Conservation (phyloP, 2,113 vertebrate species). For the Fregata magnificens region DNA sequence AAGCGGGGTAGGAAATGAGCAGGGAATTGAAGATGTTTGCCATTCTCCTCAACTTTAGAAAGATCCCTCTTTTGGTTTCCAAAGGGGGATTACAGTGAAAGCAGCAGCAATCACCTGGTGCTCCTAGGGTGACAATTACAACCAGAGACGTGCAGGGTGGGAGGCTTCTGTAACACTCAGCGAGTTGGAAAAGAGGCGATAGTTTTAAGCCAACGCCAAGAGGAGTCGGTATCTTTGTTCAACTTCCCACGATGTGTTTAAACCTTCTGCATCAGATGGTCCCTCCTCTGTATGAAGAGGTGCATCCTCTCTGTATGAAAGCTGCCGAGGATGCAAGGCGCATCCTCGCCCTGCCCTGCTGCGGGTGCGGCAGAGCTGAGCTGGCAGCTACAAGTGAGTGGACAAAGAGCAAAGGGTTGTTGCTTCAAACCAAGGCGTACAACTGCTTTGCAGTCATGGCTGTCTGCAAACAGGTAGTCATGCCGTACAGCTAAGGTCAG, state of each 20-base stretch:
- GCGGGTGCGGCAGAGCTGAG: rapidly evolving
- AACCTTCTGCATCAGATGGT: not conserved
- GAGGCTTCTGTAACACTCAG: not conserved
- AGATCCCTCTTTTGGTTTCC: not conserved
- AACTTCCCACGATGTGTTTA: not conserved
- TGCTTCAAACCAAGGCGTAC: not conserved
- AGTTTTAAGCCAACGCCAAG: not conserved
- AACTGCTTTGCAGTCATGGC: not conserved
- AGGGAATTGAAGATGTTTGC: not conserved
- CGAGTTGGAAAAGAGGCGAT: rapidly evolving
- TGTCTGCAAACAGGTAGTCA: not conserved
- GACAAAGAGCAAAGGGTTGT: not conserved
- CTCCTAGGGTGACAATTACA: not conserved
- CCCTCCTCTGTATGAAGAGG: not conserved
- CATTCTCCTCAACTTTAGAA: not conserved
- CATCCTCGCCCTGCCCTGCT: not conserved
- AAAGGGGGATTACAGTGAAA: not conserved
- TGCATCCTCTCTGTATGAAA: not conserved
- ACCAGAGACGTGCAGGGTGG: not conserved
- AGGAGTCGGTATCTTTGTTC: not conserved
- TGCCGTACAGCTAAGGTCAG: not conserved
- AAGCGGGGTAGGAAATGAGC: not conserved
- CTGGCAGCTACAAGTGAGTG: not conserved
- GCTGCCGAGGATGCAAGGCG: not conserved
- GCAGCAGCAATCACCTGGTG: not conserved